A percentile compares a stretch with the other conserved stretches of the same genome.
phyloP scores from a whole-genome alignment of 2,888 invertebrate species.

The Ramazzottius varieornatus region DNA sequence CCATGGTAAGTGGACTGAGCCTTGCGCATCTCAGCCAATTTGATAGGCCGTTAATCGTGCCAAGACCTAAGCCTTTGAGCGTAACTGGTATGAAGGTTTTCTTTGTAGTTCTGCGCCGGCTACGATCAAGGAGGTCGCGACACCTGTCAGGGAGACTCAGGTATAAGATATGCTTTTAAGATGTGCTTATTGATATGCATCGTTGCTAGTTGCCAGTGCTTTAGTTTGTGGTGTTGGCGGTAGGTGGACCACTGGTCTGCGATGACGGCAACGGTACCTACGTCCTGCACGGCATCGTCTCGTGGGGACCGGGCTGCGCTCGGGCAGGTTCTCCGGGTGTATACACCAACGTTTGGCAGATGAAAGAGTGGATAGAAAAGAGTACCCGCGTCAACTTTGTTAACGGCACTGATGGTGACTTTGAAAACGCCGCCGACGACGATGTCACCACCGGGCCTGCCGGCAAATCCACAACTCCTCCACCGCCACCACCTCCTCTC shows the following conservation, averaged over 20 bases:
- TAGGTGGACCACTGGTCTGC: not conserved
- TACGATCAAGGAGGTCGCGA: not conserved
- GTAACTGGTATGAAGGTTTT: not conserved
- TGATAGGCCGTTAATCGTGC: no score
- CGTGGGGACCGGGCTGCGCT: not conserved
- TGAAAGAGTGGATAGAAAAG: not conserved
- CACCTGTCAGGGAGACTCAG: not conserved
- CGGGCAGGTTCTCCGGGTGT: not conserved
- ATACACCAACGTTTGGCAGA: not conserved
- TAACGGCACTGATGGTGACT: no score
- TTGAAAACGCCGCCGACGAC: no score
- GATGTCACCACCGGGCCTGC: no score
- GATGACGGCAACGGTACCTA: not conserved
- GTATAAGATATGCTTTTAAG: not conserved
- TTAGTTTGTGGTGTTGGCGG: not conserved
- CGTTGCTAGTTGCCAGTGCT: not conserved
- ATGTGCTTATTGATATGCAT: not conserved
- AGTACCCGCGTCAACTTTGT: no score
- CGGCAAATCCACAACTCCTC: no score
- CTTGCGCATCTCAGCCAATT: not conserved
- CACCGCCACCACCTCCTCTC: no score
- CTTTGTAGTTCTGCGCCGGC: conserved; percentile 1
- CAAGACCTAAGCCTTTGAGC: no score
- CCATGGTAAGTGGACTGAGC: not conserved
- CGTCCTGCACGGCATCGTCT: not conserved